Evolutionary conservation across 2,888 invertebrate genomes (phyloP).

Genomic region (Xestia sexstrigata): DNA sequence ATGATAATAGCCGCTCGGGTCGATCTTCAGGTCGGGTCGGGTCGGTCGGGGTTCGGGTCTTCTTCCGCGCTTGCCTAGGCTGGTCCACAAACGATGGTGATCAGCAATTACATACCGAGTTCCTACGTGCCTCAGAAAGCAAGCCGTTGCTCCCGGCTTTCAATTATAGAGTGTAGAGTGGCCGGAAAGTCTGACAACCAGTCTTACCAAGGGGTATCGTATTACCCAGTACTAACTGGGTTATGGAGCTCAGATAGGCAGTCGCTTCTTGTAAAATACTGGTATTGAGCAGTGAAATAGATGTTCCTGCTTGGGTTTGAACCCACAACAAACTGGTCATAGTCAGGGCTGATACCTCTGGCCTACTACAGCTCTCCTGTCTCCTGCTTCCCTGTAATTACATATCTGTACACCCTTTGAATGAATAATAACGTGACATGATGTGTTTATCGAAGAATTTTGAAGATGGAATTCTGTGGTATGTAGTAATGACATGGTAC

Average conservation of each 20-base stretch:
- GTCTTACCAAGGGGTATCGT: not conserved
- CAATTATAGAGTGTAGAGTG: no score
- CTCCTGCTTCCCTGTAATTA: not conserved
- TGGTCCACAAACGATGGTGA: not conserved
- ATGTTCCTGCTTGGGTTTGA: not conserved
- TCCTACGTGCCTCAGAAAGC: not conserved
- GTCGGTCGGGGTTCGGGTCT: no score
- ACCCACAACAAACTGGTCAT: not conserved
- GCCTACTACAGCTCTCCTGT: not conserved
- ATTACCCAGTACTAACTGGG: not conserved
- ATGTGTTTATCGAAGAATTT: conserved; percentile 22
- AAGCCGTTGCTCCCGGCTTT: no score
- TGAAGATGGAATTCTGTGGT: not conserved
- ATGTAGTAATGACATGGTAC: conserved; percentile 34
- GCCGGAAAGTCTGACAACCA: no score
- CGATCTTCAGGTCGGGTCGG: not conserved
- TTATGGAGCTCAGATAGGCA: not conserved
- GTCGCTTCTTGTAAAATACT: not conserved
- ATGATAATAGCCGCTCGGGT: not conserved
- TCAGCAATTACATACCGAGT: not conserved
- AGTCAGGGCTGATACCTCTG: not conserved
- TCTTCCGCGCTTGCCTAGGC: not conserved
- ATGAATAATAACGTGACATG: not conserved
- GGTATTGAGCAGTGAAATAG: not conserved
- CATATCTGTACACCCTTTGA: not conserved